Base-by-base conservation (phyloP, 2,888 invertebrate species). In the Fragum sueziense region DNA sequence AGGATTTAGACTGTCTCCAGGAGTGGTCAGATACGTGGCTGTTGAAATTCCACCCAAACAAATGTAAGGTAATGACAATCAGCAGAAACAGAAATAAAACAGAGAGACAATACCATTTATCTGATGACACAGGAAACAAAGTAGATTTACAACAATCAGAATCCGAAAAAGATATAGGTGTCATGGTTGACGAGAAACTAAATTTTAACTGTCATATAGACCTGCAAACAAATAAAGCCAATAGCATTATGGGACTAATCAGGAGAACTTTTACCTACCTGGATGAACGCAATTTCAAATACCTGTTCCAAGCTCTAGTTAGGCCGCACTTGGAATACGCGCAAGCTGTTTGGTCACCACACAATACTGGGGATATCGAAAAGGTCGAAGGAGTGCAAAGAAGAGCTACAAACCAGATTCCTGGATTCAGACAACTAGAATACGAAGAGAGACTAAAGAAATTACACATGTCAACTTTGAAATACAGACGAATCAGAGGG, bases 171-270 rank as follows among this genome's bases (percentile, higher is more conserved):
- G 41, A 68, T 68, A 41, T 47, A 4, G 68, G 68, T 6, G 29
- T 41, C 14, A 17, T 68, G 11, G 33, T 68, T 9, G 68, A 68
- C 25, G 27, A 47, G 6, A 41, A 68, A 22, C 33, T 34, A 65
- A 34, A 14, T n/a, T 62, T 62, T 29, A 62, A 31, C n/a, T 22
- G 25, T 11, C 65, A 34, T 37, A 11, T 20, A 20, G 17, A 65
- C 11, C 68, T 25, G 20, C 29, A 41, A 47, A 51, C 27, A 27
- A 68, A 67, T 20, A 68, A 74, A 57, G 74, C 74, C 2, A 74
- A 74, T 27, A 74, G 41, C 34, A 57, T 74, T 47, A 67, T 74
- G 68, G 68, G 57, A 6, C 7, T 68, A 33, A 74, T 74, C 29
- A 67, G 68, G 65, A 27, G 74, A 37, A 54, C 68, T 33, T 74